These are phyloP conservation scores for Crypturellus tataupa DNA, from an alignment of 2,797 vertebrate species.

Conservation along the genomic window DNA sequence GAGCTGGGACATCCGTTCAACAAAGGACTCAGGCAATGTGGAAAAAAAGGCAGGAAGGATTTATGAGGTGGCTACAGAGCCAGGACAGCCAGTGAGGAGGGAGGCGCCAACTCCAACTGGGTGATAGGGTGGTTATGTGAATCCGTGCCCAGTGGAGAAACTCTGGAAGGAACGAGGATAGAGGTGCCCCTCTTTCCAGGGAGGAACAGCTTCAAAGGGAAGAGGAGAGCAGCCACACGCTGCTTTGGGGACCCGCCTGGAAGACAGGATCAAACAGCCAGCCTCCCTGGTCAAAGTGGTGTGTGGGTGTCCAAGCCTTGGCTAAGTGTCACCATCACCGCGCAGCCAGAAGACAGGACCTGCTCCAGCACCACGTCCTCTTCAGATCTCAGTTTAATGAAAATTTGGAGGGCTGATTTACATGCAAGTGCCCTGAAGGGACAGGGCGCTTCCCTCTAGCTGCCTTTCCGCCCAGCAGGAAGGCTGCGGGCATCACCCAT, in stretches of 20 bases:
- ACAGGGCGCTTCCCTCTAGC: neutral
- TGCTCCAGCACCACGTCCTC: neutral
- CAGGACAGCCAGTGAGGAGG: neutral
- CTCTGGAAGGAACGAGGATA: neutral
- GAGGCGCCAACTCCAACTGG: neutral
- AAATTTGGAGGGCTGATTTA: neutral
- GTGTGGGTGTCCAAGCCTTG: accelerated
- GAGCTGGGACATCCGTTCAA: neutral
- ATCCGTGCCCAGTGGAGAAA: neutral
- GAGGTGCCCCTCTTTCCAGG: neutral
- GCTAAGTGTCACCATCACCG: neutral
- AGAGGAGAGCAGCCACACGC: neutral
- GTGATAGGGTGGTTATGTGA: neutral
- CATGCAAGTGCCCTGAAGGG: neutral
- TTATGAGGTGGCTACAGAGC: neutral
- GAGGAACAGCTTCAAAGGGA: neutral
- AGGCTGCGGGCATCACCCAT: neutral
- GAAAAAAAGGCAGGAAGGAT: neutral
- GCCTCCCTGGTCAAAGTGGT: neutral
- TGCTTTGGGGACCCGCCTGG: neutral
- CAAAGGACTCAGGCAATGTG: neutral
- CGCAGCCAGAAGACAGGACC: neutral
- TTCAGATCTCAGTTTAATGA: neutral
- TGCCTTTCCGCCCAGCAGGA: neutral
- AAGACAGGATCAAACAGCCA: neutral